These are phyloP conservation scores for Epicampocera succincta DNA, from an alignment of 2,888 invertebrate genomes.

Conservation along the genomic window DNA sequence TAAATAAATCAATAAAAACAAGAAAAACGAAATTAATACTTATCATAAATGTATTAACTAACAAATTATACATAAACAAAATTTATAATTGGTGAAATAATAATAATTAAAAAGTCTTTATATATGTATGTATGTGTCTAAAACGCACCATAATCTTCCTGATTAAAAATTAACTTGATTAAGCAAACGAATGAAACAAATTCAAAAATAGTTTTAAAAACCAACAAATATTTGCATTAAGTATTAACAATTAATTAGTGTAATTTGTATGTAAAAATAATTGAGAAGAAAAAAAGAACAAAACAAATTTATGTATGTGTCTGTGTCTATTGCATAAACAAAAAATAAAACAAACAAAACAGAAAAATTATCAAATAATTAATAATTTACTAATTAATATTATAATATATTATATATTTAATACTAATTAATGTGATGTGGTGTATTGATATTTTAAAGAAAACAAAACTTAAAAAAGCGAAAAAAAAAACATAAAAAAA, in stretches of 20 bases:
- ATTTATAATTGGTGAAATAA: constrained; percentile 32
- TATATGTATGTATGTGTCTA: constrained; percentile 69
- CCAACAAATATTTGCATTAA: constrained; percentile 66
- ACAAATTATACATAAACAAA: constrained; percentile 48
- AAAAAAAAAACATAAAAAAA: constrained; percentile 54
- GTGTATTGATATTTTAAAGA: constrained; percentile 79
- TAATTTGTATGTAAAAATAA: constrained; percentile 79
- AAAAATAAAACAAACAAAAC: constrained; percentile 38
- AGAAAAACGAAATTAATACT: constrained; percentile 14
- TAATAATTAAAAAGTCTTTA: constrained; percentile 27
- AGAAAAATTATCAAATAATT: constrained; percentile 72
- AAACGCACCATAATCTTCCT: constrained; percentile 69
- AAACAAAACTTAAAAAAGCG: constrained; percentile 66
- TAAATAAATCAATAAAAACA: constrained; percentile 22
- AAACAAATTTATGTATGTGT: constrained; percentile 74
- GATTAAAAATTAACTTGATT: constrained; percentile 60
- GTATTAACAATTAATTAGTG: constrained; percentile 75
- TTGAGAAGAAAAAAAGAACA: constrained; percentile 41
- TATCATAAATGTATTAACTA: constrained; percentile 55
- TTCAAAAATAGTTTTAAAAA: constrained; percentile 55
- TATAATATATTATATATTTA: constrained; percentile 74
- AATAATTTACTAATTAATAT: constrained; percentile 71
- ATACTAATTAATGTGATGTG: constrained; percentile 79
- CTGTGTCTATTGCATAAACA: constrained; percentile 79
- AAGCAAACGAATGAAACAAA: constrained; percentile 68